phyloP scores from a whole-genome alignment of 2,797 vertebrate genomes.

The Acrossocheilus wenchowensis region DNA sequence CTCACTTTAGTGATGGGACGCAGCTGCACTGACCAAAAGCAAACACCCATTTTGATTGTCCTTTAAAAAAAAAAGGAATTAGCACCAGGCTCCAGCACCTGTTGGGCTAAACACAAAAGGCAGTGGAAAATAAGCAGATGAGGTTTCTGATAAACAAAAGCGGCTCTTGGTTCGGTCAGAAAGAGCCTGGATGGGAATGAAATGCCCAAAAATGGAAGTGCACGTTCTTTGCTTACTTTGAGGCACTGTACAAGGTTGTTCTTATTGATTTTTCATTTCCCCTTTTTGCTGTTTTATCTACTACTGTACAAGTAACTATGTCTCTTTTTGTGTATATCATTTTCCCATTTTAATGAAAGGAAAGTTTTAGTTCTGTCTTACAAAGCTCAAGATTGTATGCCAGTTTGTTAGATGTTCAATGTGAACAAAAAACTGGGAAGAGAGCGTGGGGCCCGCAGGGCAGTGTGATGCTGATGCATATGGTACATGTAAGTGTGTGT shows the following conservation, averaged over 20 bases:
- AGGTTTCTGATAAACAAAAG: conserved; percentile 59
- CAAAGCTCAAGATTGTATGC: background rate
- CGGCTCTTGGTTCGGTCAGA: conserved; percentile 47
- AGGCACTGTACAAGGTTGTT: conserved; percentile 32
- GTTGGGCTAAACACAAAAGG: conserved; percentile 67
- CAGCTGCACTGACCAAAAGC: conserved; percentile 70
- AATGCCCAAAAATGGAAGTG: conserved; percentile 60
- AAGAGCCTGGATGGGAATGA: conserved; percentile 37
- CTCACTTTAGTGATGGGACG: conserved; percentile 60
- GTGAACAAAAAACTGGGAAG: background rate
- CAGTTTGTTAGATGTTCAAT: background rate
- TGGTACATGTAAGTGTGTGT: conserved; percentile 31
- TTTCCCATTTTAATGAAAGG: background rate
- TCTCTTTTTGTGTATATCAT: background rate
- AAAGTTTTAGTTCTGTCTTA: background rate
- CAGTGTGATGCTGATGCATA: background rate
- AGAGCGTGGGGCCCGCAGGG: background rate
- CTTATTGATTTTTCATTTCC: background rate
- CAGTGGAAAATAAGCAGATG: conserved; percentile 58
- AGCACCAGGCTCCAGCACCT: conserved; percentile 64
- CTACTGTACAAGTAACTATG: background rate
- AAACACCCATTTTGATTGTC: conserved; percentile 48
- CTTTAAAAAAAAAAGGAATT: background rate
- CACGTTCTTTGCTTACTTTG: conserved; percentile 16
- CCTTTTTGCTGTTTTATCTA: background rate